A percentile compares a stretch with the other conserved stretches of the same genome.
Conservation (phyloP, 2,113 vertebrate species). For the Donacobius atricapilla region DNA sequence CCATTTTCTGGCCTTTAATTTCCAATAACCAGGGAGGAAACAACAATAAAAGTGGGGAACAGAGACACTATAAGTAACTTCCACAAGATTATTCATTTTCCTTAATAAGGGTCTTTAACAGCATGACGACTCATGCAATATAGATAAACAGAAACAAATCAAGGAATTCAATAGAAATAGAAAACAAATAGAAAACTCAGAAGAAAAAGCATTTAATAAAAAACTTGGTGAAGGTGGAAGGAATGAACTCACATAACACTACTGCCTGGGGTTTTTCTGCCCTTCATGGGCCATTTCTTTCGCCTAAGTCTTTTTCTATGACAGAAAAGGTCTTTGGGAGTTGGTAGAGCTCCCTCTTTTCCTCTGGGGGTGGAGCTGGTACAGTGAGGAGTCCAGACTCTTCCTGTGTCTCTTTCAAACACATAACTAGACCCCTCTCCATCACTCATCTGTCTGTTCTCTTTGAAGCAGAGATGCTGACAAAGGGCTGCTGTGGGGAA, state of each 20-base stretch:
- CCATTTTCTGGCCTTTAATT: slow-evolving; percentile 13
- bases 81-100: background rate
- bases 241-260: background rate
- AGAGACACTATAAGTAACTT: background rate
- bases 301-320: background rate
- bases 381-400: background rate
- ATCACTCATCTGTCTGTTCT: background rate
- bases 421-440: background rate
- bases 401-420: background rate
- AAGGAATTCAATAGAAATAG: background rate
- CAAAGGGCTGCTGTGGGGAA: background rate
- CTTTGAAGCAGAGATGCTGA: background rate
- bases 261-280: background rate
- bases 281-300: background rate
- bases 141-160: slow-evolving; percentile 21
- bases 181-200: background rate
- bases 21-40: slow-evolving; percentile 2
- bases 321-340: background rate
- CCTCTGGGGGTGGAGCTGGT: background rate
- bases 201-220: background rate
- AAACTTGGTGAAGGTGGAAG: background rate
- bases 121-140: background rate
- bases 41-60: background rate
- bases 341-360: background rate
- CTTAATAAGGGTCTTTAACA: background rate